These are phyloP conservation scores for Drosophila colorata DNA, from an alignment of 2,888 invertebrate species.

Conservation along the genomic window DNA sequence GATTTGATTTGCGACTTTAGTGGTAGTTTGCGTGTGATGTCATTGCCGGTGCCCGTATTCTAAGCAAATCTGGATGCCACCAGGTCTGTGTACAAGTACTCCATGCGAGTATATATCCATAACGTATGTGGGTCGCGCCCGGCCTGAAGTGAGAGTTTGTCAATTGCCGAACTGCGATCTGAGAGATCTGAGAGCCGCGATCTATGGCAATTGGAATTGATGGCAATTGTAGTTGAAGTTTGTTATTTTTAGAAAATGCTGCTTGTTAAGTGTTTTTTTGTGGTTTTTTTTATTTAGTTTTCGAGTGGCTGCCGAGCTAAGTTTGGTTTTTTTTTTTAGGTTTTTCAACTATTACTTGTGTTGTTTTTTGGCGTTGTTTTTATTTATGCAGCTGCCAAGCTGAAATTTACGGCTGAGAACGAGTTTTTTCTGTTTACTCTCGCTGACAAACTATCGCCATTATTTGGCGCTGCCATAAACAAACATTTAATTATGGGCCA, in stretches of 20 bases:
- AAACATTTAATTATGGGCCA: constrained; percentile 51
- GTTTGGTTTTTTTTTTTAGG: constrained; percentile 27
- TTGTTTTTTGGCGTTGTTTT: constrained; percentile 28
- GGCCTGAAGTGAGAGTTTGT: constrained; percentile 60
- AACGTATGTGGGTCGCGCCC: constrained; percentile 64
- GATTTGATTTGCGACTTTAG: constrained; percentile 50
- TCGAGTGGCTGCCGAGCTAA: constrained; percentile 34
- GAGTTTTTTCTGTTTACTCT: constrained; percentile 20
- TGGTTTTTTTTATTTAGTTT: constrained; percentile 14
- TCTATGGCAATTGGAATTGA: constrained; percentile 65
- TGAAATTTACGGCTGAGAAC: constrained; percentile 40
- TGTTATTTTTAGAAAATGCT: constrained; percentile 66
- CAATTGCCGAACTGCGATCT: constrained; percentile 46
- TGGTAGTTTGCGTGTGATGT: constrained; percentile 60
- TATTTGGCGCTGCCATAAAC: constrained; percentile 41
- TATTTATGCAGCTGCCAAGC: constrained; percentile 70
- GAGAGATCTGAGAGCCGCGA: constrained; percentile 37
- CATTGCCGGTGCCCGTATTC: constrained; percentile 56
- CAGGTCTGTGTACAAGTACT: constrained; percentile 32
- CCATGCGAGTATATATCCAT: constrained; percentile 23
- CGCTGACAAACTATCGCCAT: constrained; percentile 28
- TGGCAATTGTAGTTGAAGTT: constrained; percentile 65
- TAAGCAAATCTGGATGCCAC: constrained; percentile 46
- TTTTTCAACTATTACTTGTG: constrained; percentile 37
- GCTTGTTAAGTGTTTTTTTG: constrained; percentile 39